Conservation (phyloP, 1,140 invertebrate genomes). For the Steinernema feltiae region DNA sequence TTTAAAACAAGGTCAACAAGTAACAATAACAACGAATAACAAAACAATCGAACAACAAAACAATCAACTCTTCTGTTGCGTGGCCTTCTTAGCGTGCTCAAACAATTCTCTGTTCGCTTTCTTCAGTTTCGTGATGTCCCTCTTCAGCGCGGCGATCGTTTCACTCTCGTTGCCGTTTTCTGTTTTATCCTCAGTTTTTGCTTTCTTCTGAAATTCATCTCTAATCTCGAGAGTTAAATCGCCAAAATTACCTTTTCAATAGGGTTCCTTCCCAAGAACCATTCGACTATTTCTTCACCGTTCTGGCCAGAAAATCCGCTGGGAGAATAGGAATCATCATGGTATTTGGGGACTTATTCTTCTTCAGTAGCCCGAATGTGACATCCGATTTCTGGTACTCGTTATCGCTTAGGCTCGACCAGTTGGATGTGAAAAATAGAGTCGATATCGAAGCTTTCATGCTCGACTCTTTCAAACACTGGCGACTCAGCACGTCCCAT, state of each 20-base stretch:
- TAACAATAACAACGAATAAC: neutral
- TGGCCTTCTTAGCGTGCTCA: neutral
- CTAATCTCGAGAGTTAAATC: neutral
- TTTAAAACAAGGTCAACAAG: neutral
- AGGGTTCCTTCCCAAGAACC: slow-evolving; percentile 1
- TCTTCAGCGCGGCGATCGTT: neutral
- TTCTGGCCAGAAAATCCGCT: neutral
- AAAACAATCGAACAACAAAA: too few species aligned
- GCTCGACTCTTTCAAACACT: slow-evolving; percentile 25
- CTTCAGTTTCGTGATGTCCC: neutral
- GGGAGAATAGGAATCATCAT: neutral
- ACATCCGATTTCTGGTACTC: slow-evolving; percentile 11
- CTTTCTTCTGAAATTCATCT: neutral
- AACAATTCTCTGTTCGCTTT: slow-evolving; percentile 1
- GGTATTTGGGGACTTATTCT: neutral
- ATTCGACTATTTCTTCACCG: neutral
- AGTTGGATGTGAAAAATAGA: slow-evolving; percentile 22
- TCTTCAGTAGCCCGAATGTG: neutral
- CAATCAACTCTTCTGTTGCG: neutral
- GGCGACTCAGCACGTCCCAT: slow-evolving; percentile 32
- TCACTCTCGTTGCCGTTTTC: neutral
- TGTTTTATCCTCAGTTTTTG: neutral
- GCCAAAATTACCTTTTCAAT: neutral
- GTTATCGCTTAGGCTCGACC: slow-evolving; percentile 6
- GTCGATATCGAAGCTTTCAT: slow-evolving; percentile 15